These are phyloP conservation scores for Parauchenoglanis punctatus DNA, from an alignment of 2,797 vertebrate species.

Conservation along the genomic window DNA sequence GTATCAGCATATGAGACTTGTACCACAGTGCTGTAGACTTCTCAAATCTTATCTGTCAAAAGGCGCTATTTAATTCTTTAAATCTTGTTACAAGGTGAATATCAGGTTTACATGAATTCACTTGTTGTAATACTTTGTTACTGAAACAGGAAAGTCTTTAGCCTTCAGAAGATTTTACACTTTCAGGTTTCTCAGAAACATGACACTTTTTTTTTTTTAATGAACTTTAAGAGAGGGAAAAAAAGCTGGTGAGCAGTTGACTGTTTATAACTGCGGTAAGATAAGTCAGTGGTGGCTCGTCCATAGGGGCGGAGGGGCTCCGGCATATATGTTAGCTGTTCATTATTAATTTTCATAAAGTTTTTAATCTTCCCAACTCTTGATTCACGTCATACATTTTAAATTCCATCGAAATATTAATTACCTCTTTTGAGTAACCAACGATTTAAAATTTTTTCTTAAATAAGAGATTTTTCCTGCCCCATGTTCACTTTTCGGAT, in stretches of 20 bases:
- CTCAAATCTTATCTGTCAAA: not conserved
- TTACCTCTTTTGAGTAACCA: not conserved
- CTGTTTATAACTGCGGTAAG: not conserved
- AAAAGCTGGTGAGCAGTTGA: not conserved
- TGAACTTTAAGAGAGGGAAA: not conserved
- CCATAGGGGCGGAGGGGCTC: not conserved
- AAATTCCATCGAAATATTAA: not conserved
- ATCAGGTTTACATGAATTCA: not conserved
- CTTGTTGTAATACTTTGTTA: not conserved
- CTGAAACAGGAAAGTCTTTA: not conserved
- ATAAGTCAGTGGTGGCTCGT: not conserved
- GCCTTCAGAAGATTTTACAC: not conserved
- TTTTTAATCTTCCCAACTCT: not conserved
- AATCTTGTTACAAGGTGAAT: not conserved
- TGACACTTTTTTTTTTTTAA: not conserved
- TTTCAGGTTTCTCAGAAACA: not conserved
- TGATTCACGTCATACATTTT: not conserved
- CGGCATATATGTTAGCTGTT: not conserved
- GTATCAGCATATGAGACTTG: not conserved
- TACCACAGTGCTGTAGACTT: not conserved
- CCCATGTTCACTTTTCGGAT: not conserved
- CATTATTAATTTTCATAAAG: not conserved
- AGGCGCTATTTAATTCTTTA: not conserved
- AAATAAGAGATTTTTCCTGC: not conserved
- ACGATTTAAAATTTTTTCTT: not conserved